Evolutionary conservation across 2,888 invertebrate species (phyloP), one percentile per base, ranked within the genome.

Genomic region (Cylloceria caligata): DNA sequence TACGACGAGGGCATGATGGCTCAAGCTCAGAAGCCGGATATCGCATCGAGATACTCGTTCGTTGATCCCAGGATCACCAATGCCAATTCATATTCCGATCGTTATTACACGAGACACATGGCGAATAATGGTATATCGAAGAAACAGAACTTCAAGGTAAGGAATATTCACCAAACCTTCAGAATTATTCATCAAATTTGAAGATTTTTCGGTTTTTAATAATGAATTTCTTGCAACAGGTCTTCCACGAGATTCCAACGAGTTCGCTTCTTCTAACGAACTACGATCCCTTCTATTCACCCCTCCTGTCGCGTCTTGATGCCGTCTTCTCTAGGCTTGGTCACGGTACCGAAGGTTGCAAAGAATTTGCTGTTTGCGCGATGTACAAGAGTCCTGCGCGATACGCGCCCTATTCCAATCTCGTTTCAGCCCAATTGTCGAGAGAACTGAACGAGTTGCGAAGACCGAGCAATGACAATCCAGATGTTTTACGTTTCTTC

Each of bases 251-350:
- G 90, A 97, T 97, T 87, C 97, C 97, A 34, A 95, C 96, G 30
- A 97, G 97, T 0, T 97, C 97, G 0, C 93, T 97, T 92, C 94
- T 97, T 69, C 93, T 97, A 76, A 96, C 97, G 85, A 97, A 96
- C 92, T 98, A 97, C 92, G 98, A 98, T 91, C 97, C 98, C 0
- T 98, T 98, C 93, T 98, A 98, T 92, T 97, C 97, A 84, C 98
- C 98, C 0, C 91, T 98, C 27, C 92, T 98, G 16, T 98, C 97
- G 0, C 94, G 98, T 16, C 94, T 98, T 73, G 98, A 97, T 87
- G 96, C 97, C 0, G 97, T 97, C 57, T 97, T 97, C 93, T 96
- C 96, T 62, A 94, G 94, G 87, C 91, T 95, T 84, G 96, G 97
- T 47, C 93, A 95, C 86, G 89, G 93, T 81, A 92, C 93, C 86